These are phyloP conservation scores for Antedon bifida DNA, from an alignment of 35 echinoderm and acorn worm species.

Conservation along the genomic window DNA sequence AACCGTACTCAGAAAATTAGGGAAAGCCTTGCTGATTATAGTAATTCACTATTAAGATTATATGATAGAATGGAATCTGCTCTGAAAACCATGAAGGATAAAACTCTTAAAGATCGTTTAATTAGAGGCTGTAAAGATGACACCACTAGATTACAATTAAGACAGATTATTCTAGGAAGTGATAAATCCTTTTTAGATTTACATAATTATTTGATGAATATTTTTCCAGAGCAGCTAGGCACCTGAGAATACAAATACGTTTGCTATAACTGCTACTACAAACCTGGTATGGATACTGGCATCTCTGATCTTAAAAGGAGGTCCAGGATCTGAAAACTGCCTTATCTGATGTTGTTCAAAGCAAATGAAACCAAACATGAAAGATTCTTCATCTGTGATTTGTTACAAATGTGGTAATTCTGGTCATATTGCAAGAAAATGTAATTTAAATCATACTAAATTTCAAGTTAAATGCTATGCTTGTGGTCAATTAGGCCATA, in stretches of 20 bases:
- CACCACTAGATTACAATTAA: background rate
- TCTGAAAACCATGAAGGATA: constrained; percentile 8
- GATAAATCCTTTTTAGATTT: background rate
- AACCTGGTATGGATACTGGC: background rate
- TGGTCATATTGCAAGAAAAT: no score
- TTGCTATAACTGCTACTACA: background rate
- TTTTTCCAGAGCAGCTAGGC: background rate
- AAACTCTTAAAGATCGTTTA: background rate
- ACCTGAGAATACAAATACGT: background rate
- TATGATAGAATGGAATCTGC: background rate
- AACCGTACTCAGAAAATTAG: background rate
- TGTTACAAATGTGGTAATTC: no score
- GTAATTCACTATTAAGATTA: background rate
- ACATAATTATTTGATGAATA: background rate
- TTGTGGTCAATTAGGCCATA: no score
- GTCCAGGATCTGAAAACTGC: background rate
- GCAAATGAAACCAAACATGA: no score
- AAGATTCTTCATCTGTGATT: no score
- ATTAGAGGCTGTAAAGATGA: background rate
- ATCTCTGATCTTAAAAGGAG: background rate
- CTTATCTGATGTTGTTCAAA: background rate
- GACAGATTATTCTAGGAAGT: background rate
- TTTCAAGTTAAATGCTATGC: no score
- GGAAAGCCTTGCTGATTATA: background rate
- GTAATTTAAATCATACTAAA: no score